These are phyloP conservation scores for Bombus confusus DNA, from an alignment of 1,140 invertebrate genomes.

Conservation along the genomic window DNA sequence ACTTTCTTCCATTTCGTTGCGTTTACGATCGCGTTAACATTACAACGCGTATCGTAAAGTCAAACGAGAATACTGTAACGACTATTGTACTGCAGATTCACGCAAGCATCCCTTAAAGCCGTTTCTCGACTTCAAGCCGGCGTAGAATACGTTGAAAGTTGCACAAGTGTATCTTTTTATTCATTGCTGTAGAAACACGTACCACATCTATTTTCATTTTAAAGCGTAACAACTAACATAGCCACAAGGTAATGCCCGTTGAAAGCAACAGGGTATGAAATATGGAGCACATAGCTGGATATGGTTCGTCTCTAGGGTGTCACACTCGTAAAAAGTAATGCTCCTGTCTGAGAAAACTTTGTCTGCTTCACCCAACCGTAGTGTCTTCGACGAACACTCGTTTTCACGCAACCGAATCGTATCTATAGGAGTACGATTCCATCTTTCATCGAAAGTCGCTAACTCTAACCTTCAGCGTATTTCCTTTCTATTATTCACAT, in stretches of 20 bases:
- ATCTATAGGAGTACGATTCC: neutral
- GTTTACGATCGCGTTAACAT: neutral
- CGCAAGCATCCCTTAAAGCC: neutral
- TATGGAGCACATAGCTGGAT: conserved; percentile 41
- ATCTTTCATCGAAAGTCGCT: neutral
- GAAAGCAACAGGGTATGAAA: conserved; percentile 58
- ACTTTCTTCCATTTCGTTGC: neutral
- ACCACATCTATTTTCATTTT: conserved; percentile 34
- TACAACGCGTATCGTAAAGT: too few relatives aligned
- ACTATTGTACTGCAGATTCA: neutral
- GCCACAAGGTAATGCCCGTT: conserved; percentile 36
- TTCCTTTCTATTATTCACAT: conserved; percentile 52
- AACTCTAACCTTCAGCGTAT: neutral
- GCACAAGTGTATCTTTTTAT: neutral
- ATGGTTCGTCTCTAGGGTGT: conserved; percentile 52
- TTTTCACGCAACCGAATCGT: neutral
- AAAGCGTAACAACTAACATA: conserved; percentile 28
- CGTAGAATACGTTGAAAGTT: neutral
- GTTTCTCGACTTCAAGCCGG: neutral
- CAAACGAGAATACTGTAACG: neutral
- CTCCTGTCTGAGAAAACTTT: conserved; percentile 14
- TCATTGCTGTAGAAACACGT: conserved; percentile 4
- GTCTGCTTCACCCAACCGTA: neutral
- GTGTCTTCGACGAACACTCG: neutral
- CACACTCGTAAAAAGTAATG: conserved; percentile 61